These are phyloP conservation scores for Orthonyx spaldingii DNA, from an alignment of 2,113 vertebrate species.

Conservation along the genomic window DNA sequence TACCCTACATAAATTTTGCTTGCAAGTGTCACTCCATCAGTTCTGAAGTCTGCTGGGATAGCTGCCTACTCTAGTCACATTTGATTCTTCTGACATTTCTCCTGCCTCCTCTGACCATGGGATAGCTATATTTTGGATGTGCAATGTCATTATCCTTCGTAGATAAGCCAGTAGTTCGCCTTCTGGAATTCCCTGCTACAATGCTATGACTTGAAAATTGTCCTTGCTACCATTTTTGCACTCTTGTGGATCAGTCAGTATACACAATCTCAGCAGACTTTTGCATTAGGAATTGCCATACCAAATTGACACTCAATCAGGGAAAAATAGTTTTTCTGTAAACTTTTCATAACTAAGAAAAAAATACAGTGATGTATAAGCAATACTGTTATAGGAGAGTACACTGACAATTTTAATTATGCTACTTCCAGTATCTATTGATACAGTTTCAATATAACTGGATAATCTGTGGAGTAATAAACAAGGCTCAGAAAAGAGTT, in stretches of 20 bases:
- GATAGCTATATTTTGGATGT: neutral
- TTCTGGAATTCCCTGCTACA: neutral
- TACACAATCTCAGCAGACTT: neutral
- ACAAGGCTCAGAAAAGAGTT: neutral
- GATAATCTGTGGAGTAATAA: neutral
- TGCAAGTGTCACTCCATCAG: neutral
- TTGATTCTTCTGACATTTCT: neutral
- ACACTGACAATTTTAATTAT: neutral
- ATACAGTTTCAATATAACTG: neutral
- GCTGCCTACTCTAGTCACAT: neutral
- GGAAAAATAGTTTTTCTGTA: neutral
- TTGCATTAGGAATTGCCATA: neutral
- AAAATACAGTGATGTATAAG: neutral
- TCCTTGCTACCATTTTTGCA: neutral
- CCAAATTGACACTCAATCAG: neutral
- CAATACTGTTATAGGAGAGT: neutral
- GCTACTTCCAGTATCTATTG: neutral
- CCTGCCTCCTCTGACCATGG: neutral
- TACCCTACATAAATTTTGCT: neutral
- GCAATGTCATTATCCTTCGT: neutral
- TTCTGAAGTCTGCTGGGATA: neutral
- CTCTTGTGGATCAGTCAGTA: neutral
- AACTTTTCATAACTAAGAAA: neutral
- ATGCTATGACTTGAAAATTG: neutral
- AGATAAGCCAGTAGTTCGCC: neutral